Conservation (phyloP, 2,797 vertebrate species). For the Cheirogaleus major region DNA sequence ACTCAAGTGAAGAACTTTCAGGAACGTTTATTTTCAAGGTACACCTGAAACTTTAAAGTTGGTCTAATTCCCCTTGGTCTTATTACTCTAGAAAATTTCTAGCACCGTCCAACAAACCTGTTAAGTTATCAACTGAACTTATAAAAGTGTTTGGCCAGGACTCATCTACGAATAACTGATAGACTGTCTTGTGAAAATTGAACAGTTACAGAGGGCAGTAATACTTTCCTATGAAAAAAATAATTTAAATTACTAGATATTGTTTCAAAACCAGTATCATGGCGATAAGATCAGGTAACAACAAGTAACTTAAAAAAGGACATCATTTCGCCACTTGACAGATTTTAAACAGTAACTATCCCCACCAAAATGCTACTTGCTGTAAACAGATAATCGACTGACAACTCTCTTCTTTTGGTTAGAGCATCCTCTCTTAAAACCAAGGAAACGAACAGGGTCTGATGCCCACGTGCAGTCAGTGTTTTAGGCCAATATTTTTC, state of each 20-base stretch:
- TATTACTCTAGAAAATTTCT: neutral
- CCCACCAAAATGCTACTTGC: neutral
- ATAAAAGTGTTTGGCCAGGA: neutral
- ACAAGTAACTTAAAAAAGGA: constrained; percentile 28
- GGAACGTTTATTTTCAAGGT: constrained; percentile 41
- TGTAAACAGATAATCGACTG: neutral
- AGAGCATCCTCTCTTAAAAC: neutral
- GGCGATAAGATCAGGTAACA: neutral
- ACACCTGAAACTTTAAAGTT: neutral
- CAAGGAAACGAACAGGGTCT: neutral
- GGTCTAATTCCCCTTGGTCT: neutral
- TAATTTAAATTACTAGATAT: constrained; percentile 20
- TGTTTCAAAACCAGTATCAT: constrained; percentile 47
- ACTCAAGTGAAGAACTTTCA: constrained; percentile 31
- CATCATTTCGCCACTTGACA: neutral
- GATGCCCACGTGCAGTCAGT: neutral
- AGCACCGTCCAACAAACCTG: constrained; percentile 1
- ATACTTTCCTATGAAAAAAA: constrained; percentile 22
- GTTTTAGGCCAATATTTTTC: neutral
- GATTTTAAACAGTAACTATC: constrained; percentile 6
- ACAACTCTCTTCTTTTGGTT: neutral
- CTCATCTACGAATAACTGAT: neutral
- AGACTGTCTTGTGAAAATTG: constrained; percentile 2
- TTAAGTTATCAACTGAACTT: constrained; percentile 18
- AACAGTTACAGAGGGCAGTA: neutral